Conservation (phyloP, 2,113 vertebrate species). For the Origma solitaria region DNA sequence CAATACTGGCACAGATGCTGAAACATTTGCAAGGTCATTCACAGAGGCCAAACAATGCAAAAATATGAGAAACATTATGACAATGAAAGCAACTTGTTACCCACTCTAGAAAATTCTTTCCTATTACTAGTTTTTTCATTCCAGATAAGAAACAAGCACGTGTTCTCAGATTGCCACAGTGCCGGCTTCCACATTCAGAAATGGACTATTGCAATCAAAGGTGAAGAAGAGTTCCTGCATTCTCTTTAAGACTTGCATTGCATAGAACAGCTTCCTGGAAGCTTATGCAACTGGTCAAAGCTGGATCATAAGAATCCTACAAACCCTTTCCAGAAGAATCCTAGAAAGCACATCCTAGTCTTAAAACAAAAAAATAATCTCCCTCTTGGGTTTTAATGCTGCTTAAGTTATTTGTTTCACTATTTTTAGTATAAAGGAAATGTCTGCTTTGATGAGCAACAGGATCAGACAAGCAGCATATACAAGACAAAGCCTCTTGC, state of each 20-base stretch:
- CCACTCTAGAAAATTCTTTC: not conserved
- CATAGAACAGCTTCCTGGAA: not conserved
- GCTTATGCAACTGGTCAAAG: constrained; percentile 39
- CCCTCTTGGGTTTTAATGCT: constrained; percentile 22
- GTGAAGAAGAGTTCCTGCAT: not conserved
- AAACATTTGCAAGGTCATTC: not conserved
- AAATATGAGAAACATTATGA: not conserved
- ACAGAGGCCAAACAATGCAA: not conserved
- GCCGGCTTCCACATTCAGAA: not conserved
- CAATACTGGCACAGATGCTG: not conserved
- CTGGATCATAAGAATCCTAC: not conserved
- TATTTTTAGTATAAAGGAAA: constrained; percentile 55
- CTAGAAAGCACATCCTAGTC: constrained; percentile 49
- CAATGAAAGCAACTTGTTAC: not conserved
- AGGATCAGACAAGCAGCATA: not conserved
- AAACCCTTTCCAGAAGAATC: constrained; percentile 31
- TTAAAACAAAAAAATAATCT: not conserved
- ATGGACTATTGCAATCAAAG: not conserved
- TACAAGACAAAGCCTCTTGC: not conserved
- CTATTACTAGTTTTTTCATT: not conserved
- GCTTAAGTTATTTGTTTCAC: constrained; percentile 44
- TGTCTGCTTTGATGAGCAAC: not conserved
- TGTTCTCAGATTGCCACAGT: not conserved
- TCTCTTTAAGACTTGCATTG: not conserved
- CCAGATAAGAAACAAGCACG: not conserved